Conservation (phyloP, 1,140 invertebrate species). For the Calliphora vicina region DNA sequence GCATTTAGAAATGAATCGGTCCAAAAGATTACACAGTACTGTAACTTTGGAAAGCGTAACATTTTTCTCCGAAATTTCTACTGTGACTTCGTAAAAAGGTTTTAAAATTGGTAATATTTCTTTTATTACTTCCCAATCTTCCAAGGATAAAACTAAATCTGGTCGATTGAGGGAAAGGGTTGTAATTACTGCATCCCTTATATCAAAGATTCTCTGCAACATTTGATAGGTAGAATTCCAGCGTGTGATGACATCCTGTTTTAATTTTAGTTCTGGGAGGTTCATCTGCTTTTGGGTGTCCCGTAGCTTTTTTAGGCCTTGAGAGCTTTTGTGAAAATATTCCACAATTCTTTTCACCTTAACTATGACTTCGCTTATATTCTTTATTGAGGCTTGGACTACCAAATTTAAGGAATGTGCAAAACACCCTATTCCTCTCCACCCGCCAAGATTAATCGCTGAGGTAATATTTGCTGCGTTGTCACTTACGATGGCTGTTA, state of each 20-base stretch:
- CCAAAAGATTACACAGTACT: not conserved
- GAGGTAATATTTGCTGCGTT: too few species aligned
- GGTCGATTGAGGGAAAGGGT: not conserved
- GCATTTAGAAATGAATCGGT: not conserved
- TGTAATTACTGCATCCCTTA: not conserved
- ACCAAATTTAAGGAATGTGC: not conserved
- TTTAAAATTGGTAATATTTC: not conserved
- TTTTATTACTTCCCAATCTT: not conserved
- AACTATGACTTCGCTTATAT: not conserved
- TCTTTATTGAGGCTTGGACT: not conserved
- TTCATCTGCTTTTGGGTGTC: not conserved
- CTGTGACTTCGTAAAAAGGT: not conserved
- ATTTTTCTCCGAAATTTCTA: not conserved
- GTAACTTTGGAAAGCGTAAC: not conserved
- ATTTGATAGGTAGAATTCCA: not conserved
- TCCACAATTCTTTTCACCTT: not conserved
- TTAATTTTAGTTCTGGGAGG: not conserved
- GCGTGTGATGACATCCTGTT: not conserved
- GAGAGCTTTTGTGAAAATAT: not conserved
- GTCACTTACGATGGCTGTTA: too few species aligned
- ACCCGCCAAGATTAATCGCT: too few species aligned
- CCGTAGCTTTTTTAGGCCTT: not conserved
- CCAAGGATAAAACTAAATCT: not conserved
- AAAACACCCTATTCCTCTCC: not conserved
- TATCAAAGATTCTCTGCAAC: not conserved